Conservation (phyloP, 2,113 vertebrate species). For the Amphiprion percula region DNA sequence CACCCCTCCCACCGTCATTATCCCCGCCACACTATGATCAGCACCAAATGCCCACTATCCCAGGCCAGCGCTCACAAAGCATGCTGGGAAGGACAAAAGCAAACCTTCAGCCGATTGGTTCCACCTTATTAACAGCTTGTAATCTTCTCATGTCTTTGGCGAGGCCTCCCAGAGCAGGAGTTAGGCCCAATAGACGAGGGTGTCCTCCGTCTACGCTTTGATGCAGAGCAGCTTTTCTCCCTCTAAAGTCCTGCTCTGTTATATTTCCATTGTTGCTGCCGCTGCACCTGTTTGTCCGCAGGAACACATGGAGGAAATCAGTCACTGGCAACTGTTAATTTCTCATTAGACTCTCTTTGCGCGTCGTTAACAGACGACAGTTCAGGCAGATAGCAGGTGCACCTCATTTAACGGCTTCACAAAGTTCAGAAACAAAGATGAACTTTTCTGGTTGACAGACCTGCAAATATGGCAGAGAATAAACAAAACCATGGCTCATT, state of each 20-base stretch:
- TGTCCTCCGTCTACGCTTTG: slow-evolving; percentile 68
- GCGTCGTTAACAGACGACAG: slow-evolving; percentile 57
- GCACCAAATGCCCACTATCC: slow-evolving; percentile 89
- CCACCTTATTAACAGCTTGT: slow-evolving; percentile 99
- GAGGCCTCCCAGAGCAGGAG: slow-evolving; percentile 73
- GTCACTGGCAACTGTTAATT: slow-evolving; percentile 86
- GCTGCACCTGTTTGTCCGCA: slow-evolving; percentile 83
- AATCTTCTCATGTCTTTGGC: slow-evolving; percentile 94
- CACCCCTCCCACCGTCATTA: slow-evolving; percentile 77
- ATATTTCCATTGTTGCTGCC: slow-evolving; percentile 69
- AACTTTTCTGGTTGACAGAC: neutral
- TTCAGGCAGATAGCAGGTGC: slow-evolving; percentile 63
- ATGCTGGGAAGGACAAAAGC: slow-evolving; percentile 87
- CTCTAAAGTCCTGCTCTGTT: slow-evolving; percentile 69
- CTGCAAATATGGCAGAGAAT: neutral
- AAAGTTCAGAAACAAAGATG: slow-evolving; percentile 7
- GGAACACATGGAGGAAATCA: slow-evolving; percentile 71
- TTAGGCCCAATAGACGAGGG: slow-evolving; percentile 64
- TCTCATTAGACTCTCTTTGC: slow-evolving; percentile 82
- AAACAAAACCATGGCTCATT: no score
- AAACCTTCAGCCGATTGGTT: slow-evolving; percentile 91
- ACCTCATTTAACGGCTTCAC: slow-evolving; percentile 2
- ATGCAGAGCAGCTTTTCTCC: slow-evolving; percentile 66
- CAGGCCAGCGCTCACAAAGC: slow-evolving; percentile 90
- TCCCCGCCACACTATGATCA: slow-evolving; percentile 75